Evolutionary conservation across 2,797 vertebrate genomes (phyloP).

Genomic region (Arnoldichthys spilopterus): DNA sequence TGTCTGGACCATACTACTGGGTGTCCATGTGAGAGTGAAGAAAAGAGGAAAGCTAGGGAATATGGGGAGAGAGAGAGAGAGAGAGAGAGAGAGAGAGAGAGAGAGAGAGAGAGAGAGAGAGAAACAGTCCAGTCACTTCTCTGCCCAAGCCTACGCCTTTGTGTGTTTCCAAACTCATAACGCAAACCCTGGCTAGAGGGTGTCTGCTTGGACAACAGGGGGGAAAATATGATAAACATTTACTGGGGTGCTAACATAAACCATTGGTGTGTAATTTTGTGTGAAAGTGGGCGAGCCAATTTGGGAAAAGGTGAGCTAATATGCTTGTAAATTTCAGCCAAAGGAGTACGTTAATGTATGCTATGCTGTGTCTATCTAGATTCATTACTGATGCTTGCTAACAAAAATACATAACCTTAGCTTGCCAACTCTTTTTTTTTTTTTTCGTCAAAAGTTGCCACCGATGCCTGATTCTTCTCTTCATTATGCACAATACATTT

Average conservation of each 20-base stretch:
- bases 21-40: constrained; percentile 23
- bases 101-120: not conserved
- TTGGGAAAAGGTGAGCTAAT: not conserved
- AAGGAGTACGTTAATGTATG: not conserved
- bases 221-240: constrained; percentile 13
- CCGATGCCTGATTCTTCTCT: too few relatives aligned
- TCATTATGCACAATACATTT: too few relatives aligned
- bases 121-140: not conserved
- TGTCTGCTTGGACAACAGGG: not conserved
- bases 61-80: not conserved
- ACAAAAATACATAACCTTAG: not conserved
- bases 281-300: not conserved
- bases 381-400: not conserved
- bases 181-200: not conserved
- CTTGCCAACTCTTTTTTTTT: too few relatives aligned
- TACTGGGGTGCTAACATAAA: not conserved
- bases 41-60: not conserved
- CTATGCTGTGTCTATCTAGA: not conserved
- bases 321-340: not conserved
- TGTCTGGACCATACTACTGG: constrained; percentile 24
- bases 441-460: too few relatives aligned
- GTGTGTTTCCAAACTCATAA: constrained; percentile 13
- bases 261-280: not conserved
- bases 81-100: not conserved
- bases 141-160: constrained; percentile 1